These are phyloP conservation scores for Gavialis gangeticus DNA, from an alignment of 2,113 vertebrate genomes.

Conservation along the genomic window DNA sequence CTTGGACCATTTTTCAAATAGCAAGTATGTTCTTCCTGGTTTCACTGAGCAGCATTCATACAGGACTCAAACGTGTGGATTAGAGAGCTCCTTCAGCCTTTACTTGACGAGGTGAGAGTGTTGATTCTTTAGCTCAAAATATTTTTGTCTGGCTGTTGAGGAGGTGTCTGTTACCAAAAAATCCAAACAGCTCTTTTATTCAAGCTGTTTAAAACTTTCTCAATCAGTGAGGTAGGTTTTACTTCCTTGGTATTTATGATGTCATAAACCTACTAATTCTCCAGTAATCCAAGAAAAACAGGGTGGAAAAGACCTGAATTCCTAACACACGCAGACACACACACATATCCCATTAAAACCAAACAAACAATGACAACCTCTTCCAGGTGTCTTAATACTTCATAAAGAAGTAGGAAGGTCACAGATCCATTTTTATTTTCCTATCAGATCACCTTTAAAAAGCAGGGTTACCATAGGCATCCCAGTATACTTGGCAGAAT, in stretches of 20 bases:
- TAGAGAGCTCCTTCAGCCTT: no score
- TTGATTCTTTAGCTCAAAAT: no score
- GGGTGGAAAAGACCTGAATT: not conserved
- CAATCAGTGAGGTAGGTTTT: not conserved
- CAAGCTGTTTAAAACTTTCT: not conserved
- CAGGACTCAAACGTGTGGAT: no score
- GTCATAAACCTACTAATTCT: not conserved
- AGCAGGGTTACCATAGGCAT: not conserved
- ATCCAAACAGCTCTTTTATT: no score
- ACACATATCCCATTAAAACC: not conserved
- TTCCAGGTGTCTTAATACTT: not conserved
- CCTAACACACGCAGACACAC: not conserved
- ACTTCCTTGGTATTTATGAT: not conserved
- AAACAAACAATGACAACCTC: not conserved
- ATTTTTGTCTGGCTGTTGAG: no score
- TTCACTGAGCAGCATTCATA: no score
- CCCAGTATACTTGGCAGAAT: not conserved
- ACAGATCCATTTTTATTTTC: not conserved
- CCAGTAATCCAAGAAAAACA: not conserved
- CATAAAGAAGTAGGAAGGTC: not conserved
- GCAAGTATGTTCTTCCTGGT: no score
- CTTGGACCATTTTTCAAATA: no score
- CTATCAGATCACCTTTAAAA: not conserved
- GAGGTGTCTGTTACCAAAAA: no score
- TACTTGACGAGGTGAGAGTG: no score